Conservation (phyloP, 2,797 vertebrate species). For the Enteromius fasciolatus region DNA sequence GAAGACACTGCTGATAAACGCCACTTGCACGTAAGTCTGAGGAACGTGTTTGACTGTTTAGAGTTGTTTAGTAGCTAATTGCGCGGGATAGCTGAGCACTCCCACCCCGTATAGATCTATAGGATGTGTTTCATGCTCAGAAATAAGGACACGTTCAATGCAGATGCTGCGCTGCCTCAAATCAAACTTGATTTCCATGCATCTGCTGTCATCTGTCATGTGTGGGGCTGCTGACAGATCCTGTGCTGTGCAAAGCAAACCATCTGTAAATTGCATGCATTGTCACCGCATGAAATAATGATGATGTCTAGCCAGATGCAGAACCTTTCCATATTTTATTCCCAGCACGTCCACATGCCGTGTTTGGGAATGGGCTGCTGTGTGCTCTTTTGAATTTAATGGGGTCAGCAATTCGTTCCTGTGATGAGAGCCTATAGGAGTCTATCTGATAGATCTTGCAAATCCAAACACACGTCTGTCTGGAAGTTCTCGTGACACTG, state of each 20-base stretch:
- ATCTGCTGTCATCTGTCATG: background rate
- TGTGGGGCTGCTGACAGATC: too few species aligned
- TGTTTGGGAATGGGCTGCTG: slow-evolving; percentile 51
- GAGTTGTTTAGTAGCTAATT: background rate
- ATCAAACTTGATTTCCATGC: background rate
- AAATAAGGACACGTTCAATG: too few species aligned
- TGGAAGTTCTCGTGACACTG: background rate
- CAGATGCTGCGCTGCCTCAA: background rate
- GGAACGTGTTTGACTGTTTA: background rate
- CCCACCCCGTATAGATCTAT: background rate
- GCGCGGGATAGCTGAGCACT: background rate
- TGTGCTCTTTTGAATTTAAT: slow-evolving; percentile 44
- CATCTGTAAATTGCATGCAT: background rate
- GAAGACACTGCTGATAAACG: background rate
- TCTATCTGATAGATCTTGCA: background rate
- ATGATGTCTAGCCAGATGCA: slow-evolving; percentile 47
- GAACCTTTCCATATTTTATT: slow-evolving; percentile 71
- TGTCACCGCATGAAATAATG: slow-evolving; percentile 27
- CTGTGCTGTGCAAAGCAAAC: background rate
- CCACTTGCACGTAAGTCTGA: slow-evolving; percentile 35
- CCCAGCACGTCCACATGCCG: slow-evolving; percentile 84
- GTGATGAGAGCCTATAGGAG: background rate
- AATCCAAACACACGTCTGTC: background rate
- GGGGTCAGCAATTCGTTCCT: slow-evolving; percentile 8
- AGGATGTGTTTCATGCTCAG: background rate